Percentiles rank a stretch among this genome's conserved stretches.
Conservation (phyloP, 2,888 invertebrate genomes). For the Melitaea athalia region DNA sequence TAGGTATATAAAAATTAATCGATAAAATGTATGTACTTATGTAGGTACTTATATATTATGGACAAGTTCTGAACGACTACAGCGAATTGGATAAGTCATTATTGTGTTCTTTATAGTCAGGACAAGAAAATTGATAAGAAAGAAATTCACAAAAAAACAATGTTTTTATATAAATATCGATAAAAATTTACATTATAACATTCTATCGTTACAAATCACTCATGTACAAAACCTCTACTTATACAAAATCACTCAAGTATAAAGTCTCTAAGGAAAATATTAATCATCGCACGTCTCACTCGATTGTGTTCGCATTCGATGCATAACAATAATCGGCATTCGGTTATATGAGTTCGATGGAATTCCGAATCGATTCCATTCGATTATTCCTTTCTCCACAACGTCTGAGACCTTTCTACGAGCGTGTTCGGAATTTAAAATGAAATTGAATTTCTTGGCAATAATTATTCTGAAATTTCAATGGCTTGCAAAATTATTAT, state of each 20-base stretch:
- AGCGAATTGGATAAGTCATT: too few relatives aligned
- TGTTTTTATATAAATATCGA: too few relatives aligned
- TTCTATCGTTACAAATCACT: not conserved
- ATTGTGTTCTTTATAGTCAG: too few relatives aligned
- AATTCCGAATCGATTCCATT: conserved; percentile 39
- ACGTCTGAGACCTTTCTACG: conserved; percentile 60
- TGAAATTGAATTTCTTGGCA: conserved; percentile 30
- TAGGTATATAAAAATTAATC: too few relatives aligned
- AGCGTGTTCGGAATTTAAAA: conserved; percentile 57
- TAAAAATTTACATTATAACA: too few relatives aligned
- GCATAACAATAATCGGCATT: conserved; percentile 68
- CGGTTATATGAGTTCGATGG: conserved; percentile 63
- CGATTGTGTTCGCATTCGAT: conserved; percentile 50
- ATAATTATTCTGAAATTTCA: conserved; percentile 14
- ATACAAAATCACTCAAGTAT: too few relatives aligned
- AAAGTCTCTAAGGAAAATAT: not conserved
- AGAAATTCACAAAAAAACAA: too few relatives aligned
- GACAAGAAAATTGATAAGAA: too few relatives aligned
- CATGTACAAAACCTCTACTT: not conserved
- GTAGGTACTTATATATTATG: too few relatives aligned
- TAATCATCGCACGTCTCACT: conserved; percentile 4
- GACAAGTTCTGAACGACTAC: too few relatives aligned
- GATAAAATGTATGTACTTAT: too few relatives aligned
- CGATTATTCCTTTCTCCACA: conserved; percentile 42
- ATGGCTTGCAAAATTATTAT: not conserved